Conservation (phyloP, 2,888 invertebrate genomes). For the Tubulanus polymorphus region DNA sequence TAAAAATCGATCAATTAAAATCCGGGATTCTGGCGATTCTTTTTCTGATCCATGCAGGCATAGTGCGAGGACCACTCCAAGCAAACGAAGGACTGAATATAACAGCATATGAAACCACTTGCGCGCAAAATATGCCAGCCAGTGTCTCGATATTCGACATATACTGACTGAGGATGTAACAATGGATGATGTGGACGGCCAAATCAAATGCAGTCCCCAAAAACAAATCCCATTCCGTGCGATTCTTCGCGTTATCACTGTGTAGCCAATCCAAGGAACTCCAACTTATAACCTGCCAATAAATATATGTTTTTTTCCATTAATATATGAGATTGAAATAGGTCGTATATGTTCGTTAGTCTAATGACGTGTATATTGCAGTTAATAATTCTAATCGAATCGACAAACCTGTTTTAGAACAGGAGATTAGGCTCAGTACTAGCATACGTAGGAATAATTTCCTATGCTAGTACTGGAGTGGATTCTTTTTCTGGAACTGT, state of each 20-base stretch:
- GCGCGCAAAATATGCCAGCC: constrained; percentile 22
- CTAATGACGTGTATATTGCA: no score
- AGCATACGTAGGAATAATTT: no score
- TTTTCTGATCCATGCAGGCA: constrained; percentile 35
- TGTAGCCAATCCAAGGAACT: constrained; percentile 40
- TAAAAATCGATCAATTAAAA: no score
- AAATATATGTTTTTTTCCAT: no score
- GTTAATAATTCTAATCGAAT: no score
- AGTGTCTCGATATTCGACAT: constrained; percentile 27
- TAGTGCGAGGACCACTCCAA: constrained; percentile 31
- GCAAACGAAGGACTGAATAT: constrained; percentile 33
- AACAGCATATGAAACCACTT: constrained; percentile 20
- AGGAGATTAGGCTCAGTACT: no score
- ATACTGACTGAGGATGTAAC: constrained; percentile 26
- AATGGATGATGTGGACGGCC: constrained; percentile 32
- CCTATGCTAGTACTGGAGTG: no score
- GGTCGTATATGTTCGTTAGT: no score
- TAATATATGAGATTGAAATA: no score
- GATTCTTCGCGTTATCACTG: constrained; percentile 18
- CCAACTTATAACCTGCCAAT: constrained; percentile 40
- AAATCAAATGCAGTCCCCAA: constrained; percentile 38
- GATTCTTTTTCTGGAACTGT: no score
- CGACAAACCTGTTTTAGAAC: no score
- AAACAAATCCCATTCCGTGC: constrained; percentile 31
- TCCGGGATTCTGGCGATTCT: no score